These are phyloP conservation scores for Ochropacha duplaris DNA, from an alignment of 2,888 invertebrate genomes.

Conservation along the genomic window DNA sequence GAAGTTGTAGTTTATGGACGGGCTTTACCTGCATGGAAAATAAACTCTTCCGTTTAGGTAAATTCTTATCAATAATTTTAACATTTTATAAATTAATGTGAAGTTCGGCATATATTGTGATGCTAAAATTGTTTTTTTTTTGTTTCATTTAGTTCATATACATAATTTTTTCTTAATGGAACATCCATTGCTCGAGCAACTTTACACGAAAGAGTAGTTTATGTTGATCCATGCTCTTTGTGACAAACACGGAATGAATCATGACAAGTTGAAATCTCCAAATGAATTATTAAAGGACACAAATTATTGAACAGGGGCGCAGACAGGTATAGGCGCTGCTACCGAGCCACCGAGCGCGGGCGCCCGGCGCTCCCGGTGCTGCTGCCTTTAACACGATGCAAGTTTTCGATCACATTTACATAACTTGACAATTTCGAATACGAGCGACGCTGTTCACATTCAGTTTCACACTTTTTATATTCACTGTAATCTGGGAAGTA, in stretches of 20 bases:
- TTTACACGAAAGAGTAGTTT: neutral
- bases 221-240: neutral
- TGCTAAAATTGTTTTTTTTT: too few species aligned
- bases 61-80: too few species aligned
- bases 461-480: slow-evolving; percentile 24
- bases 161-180: too few species aligned
- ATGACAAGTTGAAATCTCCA: neutral
- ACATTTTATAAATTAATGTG: too few species aligned
- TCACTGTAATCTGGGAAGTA: slow-evolving; percentile 3
- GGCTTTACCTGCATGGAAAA: neutral
- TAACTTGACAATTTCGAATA: slow-evolving; percentile 37
- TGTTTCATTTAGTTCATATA: too few species aligned
- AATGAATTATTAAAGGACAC: slow-evolving; percentile 6
- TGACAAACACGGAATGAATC: neutral
- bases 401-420: slow-evolving; percentile 36
- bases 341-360: neutral
- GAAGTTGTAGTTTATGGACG: neutral
- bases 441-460: slow-evolving; percentile 23
- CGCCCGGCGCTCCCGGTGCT: slow-evolving; percentile 3
- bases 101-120: too few species aligned
- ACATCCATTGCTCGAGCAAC: neutral
- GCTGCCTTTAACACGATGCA: slow-evolving; percentile 16
- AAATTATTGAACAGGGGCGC: slow-evolving; percentile 11
- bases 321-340: neutral
- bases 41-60: neutral